A percentile compares a stretch with the other conserved stretches of the same genome.
Conservation (phyloP, 2,888 invertebrate species). For the Drosophila anceps region DNA sequence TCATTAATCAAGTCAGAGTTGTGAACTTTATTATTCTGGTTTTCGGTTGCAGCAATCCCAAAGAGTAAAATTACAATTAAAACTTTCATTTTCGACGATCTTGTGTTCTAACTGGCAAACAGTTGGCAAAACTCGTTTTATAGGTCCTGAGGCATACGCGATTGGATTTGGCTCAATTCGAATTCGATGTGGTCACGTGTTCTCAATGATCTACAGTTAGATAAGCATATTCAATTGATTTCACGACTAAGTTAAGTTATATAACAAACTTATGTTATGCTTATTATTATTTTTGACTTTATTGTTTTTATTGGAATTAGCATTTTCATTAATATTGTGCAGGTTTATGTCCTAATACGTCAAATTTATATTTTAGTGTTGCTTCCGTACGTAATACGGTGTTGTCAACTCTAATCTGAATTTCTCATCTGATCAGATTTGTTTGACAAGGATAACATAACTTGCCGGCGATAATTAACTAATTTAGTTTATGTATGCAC, state of each 20-base stretch:
- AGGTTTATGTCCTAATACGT: too few species aligned
- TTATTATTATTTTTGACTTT: background rate
- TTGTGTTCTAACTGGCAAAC: too few species aligned
- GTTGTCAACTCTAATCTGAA: too few species aligned
- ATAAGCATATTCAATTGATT: background rate
- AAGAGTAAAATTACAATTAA: background rate
- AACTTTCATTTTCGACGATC: background rate
- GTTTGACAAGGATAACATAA: too few species aligned
- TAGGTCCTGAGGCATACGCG: background rate
- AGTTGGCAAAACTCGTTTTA: background rate
- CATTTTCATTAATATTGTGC: too few species aligned
- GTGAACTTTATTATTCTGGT: background rate
- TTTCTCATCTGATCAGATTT: too few species aligned
- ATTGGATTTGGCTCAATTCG: background rate
- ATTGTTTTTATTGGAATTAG: background rate
- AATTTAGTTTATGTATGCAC: background rate
- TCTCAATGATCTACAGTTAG: background rate
- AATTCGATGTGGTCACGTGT: slow-evolving; percentile 1
- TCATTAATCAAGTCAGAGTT: background rate
- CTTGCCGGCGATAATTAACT: background rate
- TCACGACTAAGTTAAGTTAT: background rate
- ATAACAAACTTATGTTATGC: background rate
- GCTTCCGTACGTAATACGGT: too few species aligned
- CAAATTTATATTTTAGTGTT: too few species aligned
- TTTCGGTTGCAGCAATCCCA: background rate